Evolutionary conservation across 2,888 invertebrate species (phyloP).

Genomic region (Zeuzera pyrina): DNA sequence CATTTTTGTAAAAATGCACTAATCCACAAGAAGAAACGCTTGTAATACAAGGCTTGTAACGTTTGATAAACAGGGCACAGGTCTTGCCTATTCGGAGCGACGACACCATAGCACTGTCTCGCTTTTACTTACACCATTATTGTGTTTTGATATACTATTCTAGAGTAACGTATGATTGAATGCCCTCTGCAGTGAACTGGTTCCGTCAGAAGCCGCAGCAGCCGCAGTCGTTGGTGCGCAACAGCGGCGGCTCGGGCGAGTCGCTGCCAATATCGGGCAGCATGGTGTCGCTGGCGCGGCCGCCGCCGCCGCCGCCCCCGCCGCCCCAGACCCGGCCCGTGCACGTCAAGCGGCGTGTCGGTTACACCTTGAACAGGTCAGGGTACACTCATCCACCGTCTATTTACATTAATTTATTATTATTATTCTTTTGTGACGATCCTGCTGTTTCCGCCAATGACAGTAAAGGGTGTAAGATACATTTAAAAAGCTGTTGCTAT

Average conservation of each 20-base stretch:
- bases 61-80: slow-evolving; percentile 31
- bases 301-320: slow-evolving; percentile 29
- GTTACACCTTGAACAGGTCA: slow-evolving; percentile 59
- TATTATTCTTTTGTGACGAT: too few species aligned
- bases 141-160: not conserved
- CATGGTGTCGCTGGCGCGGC: slow-evolving; percentile 69
- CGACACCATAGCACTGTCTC: too few species aligned
- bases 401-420: too few species aligned
- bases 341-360: slow-evolving; percentile 52
- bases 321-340: slow-evolving; percentile 40
- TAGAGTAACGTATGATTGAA: not conserved
- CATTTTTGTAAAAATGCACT: not conserved
- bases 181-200: slow-evolving; percentile 68
- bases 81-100: too few species aligned
- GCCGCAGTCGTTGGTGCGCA: slow-evolving; percentile 48
- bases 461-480: too few species aligned
- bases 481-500: too few species aligned
- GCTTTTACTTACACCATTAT: too few species aligned
- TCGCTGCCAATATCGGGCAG: slow-evolving; percentile 71
- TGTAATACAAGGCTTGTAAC: too few species aligned
- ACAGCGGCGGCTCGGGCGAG: slow-evolving; percentile 67
- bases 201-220: slow-evolving; percentile 73
- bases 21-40: too few species aligned
- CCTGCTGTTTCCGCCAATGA: too few species aligned
- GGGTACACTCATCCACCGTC: too few species aligned